Percentiles rank a stretch among this genome's conserved stretches.
These are phyloP conservation scores for Noctua fimbriata DNA, from an alignment of 2,888 invertebrate species.

Conservation along the genomic window DNA sequence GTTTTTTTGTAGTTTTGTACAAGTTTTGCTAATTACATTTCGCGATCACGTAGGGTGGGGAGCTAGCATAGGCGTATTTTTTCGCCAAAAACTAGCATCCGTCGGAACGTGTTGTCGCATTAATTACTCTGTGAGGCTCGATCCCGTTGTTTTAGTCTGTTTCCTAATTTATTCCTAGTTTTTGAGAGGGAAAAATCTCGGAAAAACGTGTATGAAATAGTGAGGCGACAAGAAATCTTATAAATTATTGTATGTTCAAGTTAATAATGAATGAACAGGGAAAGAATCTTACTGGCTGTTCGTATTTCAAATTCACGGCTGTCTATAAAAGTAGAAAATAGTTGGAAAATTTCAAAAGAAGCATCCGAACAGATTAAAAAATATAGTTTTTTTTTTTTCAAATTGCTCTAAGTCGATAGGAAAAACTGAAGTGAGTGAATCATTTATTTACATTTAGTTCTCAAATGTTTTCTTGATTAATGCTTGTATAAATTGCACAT, in stretches of 20 bases:
- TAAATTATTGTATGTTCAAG: not conserved
- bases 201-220: slow-evolving; percentile 2
- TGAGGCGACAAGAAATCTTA: not conserved
- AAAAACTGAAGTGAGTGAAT: not conserved
- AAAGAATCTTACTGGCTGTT: not conserved
- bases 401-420: not conserved
- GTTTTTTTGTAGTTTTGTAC: slow-evolving; percentile 21
- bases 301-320: not conserved
- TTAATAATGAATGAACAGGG: not conserved
- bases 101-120: slow-evolving; percentile 82
- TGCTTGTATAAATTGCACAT: slow-evolving; percentile 46
- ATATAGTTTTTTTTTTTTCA: not conserved
- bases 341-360: not conserved
- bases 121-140: slow-evolving; percentile 68
- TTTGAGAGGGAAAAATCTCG: slow-evolving; percentile 7
- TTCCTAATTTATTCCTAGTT: slow-evolving; percentile 43
- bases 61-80: slow-evolving; percentile 85
- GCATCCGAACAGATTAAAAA: not conserved
- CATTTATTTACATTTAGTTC: slow-evolving; percentile 27
- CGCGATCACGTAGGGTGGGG: slow-evolving; percentile 48
- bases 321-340: not conserved
- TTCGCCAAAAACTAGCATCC: slow-evolving; percentile 83
- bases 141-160: slow-evolving; percentile 56
- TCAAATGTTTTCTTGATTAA: slow-evolving; percentile 46
- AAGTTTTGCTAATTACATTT: slow-evolving; percentile 49